These are phyloP conservation scores for Bombus turneri DNA, from an alignment of 1,140 invertebrate genomes.

Conservation along the genomic window DNA sequence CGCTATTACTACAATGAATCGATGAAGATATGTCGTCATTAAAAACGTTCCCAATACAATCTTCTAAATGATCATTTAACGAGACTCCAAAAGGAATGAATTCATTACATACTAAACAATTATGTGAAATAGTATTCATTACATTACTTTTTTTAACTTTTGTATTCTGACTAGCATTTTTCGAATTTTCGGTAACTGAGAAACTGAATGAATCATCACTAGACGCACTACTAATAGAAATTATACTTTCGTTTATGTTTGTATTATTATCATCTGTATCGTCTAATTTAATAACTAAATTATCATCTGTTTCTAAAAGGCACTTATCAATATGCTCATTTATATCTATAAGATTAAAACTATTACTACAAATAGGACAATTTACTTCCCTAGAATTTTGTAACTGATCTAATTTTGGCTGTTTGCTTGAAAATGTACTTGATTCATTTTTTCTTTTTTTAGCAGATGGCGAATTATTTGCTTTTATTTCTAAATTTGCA, in stretches of 20 bases:
- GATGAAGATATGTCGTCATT: conserved; percentile 63
- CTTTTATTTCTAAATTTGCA: conserved; percentile 16
- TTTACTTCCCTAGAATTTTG: conserved; percentile 64
- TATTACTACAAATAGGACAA: conserved; percentile 83
- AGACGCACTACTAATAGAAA: conserved; percentile 53
- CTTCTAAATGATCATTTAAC: conserved; percentile 86
- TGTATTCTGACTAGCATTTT: neutral
- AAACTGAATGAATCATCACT: conserved; percentile 47
- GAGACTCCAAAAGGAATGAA: conserved; percentile 78
- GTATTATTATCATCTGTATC: conserved; percentile 39
- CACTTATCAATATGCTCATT: conserved; percentile 84
- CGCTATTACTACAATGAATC: neutral
- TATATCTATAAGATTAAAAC: conserved; percentile 77
- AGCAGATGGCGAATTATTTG: neutral
- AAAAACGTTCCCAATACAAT: conserved; percentile 82
- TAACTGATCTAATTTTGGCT: conserved; percentile 28
- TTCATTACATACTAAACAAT: conserved; percentile 86
- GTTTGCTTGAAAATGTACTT: conserved; percentile 33
- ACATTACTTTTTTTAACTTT: conserved; percentile 29
- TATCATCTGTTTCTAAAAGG: conserved; percentile 68
- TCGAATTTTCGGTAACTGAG: conserved; percentile 13
- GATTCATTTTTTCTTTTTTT: conserved; percentile 30
- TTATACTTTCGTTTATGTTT: conserved; percentile 42
- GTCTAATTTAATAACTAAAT: conserved; percentile 42
- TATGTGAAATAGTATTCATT: conserved; percentile 47